A percentile compares a stretch with the other conserved stretches of the same genome.
Evolutionary conservation across 2,797 vertebrate species (phyloP).

Genomic region (Diplodus sargus): DNA sequence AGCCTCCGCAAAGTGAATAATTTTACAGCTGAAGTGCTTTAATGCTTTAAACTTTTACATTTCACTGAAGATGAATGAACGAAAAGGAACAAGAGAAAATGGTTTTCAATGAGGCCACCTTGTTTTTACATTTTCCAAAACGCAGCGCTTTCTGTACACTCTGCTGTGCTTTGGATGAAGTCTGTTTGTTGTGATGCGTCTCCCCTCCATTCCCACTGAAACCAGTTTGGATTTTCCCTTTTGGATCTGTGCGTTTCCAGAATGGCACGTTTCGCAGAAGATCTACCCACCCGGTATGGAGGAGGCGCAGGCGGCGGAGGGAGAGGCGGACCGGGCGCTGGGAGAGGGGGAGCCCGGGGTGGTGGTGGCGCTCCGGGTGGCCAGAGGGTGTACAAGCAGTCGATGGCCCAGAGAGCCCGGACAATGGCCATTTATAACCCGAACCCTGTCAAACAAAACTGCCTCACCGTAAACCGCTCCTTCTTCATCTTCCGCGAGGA

Average conservation of each 20-base stretch:
- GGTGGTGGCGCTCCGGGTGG: slow-evolving; percentile 90
- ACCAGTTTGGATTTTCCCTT: slow-evolving; percentile 86
- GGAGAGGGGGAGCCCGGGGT: slow-evolving; percentile 87
- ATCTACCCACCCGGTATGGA: slow-evolving; percentile 95
- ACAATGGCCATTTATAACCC: slow-evolving; percentile 99
- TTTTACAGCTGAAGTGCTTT: slow-evolving; percentile 29
- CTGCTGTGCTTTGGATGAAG: slow-evolving; percentile 74
- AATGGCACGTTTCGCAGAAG: slow-evolving; percentile 98
- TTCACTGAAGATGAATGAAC: slow-evolving; percentile 68
- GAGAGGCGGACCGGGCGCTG: slow-evolving; percentile 87
- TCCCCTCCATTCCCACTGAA: slow-evolving; percentile 82
- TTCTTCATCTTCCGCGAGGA: slow-evolving; percentile 99
- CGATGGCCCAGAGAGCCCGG: slow-evolving; percentile 97
- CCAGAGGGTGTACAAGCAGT: slow-evolving; percentile 98
- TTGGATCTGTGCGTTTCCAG: slow-evolving; percentile 89
- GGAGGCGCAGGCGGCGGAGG: slow-evolving; percentile 87
- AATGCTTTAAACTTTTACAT: slow-evolving; percentile 63
- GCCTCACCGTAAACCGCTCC: slow-evolving; percentile 98
- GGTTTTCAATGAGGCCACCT: slow-evolving; percentile 60
- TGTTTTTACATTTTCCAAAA: slow-evolving; percentile 43
- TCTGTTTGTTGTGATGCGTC: slow-evolving; percentile 88
- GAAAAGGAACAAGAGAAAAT: slow-evolving; percentile 56
- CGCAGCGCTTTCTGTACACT: slow-evolving; percentile 31
- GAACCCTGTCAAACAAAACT: slow-evolving; percentile 98
- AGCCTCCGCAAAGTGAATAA: slow-evolving; percentile 58